Base-by-base conservation (phyloP, 1,140 invertebrate genomes). In the Triops cancriformis region DNA sequence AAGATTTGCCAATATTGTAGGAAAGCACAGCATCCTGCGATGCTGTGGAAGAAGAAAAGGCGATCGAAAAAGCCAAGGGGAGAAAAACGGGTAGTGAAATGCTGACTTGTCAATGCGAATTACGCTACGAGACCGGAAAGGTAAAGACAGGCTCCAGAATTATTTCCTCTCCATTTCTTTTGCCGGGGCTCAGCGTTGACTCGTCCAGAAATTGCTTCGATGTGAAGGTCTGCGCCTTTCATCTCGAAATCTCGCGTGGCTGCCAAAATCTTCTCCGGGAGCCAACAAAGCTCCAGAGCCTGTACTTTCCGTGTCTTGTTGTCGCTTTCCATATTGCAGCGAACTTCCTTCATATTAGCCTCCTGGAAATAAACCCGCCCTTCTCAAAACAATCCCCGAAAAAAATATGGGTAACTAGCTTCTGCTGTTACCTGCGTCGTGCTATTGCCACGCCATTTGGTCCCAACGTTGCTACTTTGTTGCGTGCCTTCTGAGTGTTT, bases 71-170 rank as follows among this genome's bases (percentile, higher is more conserved):
- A 37, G 31, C 31, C 31, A 37, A n/a, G 31, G 2, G 31, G 31
- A 7, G 31, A 37, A 37, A 37, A 37, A 37, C 31, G 31, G 31
- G 31, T 37, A 37, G 2, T 64, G 51, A 64, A 64, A 64, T 64
- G 51, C 51, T 64, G 51, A 64, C 51, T 64, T 64, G n/a, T 64
- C 51, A 64, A 64, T 64, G 51, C 51, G 51, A 64, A 64, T 64
- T 64, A 64, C 51, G 51, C 10, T 64, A 64, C 51, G 51, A 23
- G 51, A 64, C 51, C 51, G 51, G 51, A 64, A 64, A 64, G 23
- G 51, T 64, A 64, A 64, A 64, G 51, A 64, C 51, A 64, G n/a
- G 51, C 14, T 14, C 51, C 51, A 64, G 51, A 64, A 64, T 64
- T 64, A 64, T 64, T 64, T 64, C 51, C 51, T 64, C 51, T 23